Conservation (phyloP, 2,113 vertebrate genomes). For the Heteronetta atricapilla region DNA sequence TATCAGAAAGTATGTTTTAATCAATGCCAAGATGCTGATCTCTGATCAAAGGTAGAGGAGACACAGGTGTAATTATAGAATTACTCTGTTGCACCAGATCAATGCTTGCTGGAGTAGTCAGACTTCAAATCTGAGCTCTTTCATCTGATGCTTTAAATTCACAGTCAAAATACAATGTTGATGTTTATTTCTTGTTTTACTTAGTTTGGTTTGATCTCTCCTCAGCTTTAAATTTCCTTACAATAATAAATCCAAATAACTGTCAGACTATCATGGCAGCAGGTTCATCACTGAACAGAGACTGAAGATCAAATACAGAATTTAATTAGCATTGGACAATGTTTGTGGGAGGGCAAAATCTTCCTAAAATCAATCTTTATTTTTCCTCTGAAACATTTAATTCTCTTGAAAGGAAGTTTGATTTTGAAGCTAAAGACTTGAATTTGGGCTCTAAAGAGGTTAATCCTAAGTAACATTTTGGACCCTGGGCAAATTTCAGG, state of each 20-base stretch:
- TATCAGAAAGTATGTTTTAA: neutral
- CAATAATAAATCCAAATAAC: slow-evolving; percentile 17
- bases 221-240: neutral
- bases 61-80: neutral
- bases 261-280: neutral
- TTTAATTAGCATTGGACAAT: slow-evolving; percentile 19
- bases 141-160: neutral
- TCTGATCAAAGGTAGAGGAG: neutral
- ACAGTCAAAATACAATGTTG: neutral
- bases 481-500: neutral
- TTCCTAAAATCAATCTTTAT: neutral
- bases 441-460: neutral
- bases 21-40: neutral
- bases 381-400: neutral
- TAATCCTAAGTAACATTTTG: neutral
- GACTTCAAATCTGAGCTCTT: neutral
- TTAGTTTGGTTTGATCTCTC: neutral
- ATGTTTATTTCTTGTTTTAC: neutral
- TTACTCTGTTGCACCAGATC: neutral
- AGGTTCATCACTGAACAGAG: neutral
- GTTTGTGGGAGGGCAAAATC: neutral
- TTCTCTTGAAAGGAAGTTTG: neutral
- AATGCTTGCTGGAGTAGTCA: neutral
- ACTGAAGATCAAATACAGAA: slow-evolving; percentile 6
- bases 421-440: neutral